Evolutionary conservation across 1,140 invertebrate species (phyloP).

Genomic region (Neodiprion lecontei): DNA sequence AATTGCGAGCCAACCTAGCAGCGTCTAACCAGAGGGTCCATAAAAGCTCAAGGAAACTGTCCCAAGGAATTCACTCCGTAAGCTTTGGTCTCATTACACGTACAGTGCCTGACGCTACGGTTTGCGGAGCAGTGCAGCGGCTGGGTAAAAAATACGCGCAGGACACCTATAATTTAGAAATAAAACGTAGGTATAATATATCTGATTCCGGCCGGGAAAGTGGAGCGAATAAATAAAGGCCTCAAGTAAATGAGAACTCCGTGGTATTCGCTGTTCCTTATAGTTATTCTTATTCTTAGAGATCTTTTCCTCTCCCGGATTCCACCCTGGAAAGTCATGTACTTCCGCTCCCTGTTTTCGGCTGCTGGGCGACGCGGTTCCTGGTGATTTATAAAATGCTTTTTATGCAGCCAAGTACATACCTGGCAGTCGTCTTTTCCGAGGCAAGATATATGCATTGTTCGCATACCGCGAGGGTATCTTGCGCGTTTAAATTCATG

Average conservation of each 20-base stretch:
- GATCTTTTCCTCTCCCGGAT: not conserved
- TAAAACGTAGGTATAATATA: not conserved
- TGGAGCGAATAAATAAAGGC: not conserved
- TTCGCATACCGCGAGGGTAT: not conserved
- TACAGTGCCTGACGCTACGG: not conserved
- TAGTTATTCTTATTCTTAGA: not conserved
- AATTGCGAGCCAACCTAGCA: not conserved
- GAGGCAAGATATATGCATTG: not conserved
- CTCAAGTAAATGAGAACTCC: not conserved
- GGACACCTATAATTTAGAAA: not conserved
- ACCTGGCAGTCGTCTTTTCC: conserved; percentile 1
- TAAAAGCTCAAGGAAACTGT: not conserved
- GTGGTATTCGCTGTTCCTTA: not conserved
- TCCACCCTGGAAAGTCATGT: not conserved
- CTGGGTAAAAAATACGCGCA: not conserved
- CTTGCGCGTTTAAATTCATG: not conserved
- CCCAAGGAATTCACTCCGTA: not conserved
- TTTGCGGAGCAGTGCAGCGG: not conserved
- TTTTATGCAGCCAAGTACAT: not conserved
- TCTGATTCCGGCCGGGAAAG: not conserved
- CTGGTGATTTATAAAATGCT: not conserved
- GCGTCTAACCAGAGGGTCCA: not conserved
- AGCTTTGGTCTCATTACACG: not conserved
- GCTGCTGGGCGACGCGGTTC: not conserved
- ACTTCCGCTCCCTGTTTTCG: not conserved